Base-by-base conservation (phyloP, 2,113 vertebrate genomes). In the Pomatorhinus ruficollis region DNA sequence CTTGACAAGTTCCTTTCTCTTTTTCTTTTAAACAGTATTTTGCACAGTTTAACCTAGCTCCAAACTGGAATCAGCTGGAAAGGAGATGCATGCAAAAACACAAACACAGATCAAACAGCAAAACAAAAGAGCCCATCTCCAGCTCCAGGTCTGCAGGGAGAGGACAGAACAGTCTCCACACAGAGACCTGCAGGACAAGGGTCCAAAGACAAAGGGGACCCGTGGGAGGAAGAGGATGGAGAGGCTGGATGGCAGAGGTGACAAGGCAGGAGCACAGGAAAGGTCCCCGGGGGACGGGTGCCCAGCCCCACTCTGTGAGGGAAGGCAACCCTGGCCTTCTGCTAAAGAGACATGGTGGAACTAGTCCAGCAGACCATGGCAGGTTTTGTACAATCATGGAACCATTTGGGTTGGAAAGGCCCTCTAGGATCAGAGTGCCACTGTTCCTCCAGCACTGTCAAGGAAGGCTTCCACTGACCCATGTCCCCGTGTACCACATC, bases 1-100 rank as follows among this genome's bases (percentile, higher is more conserved):
- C 96, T 95, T 97, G 97, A 98, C 97, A 97, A 97, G 93, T 87
- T 96, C 97, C 92, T 97, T 98, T 98, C 94, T 97, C 89, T 96
- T 96, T 91, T 96, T 64, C 90, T 98, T 98, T 97, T 95, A 96
- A 97, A 97, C 72, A 96, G 87, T 94, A 95, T 97, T 97, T 97
- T 97, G 89, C 94, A 95, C 94, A 97, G 97, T 98, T 97, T 98
- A 98, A 97, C 97, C 95, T 95, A 97, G 90, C 96, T 97, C 95
- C 95, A 94, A 95, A 97, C 84, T 65, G 40, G 96, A 97, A 97
- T 95, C 89, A 95, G 97, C 96, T 95, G 93, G 97, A 97, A 97
- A 96, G 94, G 64, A 92, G 95, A 79, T 79, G 80, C 87, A 93
- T 78, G 95, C 83, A 88, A 96, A 90, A 97, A 80, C 27, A 95